phyloP scores from a whole-genome alignment of 2,797 vertebrate species.

The Cyclopterus lumpus region DNA sequence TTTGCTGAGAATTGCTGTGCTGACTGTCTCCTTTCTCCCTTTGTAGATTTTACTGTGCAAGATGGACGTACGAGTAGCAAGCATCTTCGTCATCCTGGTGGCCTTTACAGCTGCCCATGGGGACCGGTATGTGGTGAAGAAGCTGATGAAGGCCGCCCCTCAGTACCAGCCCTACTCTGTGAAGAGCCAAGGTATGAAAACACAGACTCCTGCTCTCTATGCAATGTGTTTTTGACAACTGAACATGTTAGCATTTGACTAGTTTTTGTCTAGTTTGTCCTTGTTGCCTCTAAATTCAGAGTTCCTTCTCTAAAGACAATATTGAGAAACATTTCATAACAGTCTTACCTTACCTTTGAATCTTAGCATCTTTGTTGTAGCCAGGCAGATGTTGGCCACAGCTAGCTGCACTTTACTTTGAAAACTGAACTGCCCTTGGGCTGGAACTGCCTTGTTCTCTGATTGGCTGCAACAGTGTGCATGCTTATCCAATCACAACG shows the following conservation, averaged over 20 bases:
- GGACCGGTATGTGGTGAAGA: constrained; percentile 90
- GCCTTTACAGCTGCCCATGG: constrained; percentile 87
- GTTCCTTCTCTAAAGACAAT: constrained; percentile 4
- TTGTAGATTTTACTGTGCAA: constrained; percentile 83
- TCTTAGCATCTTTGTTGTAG: constrained; percentile 24
- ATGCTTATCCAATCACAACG: constrained; percentile 55
- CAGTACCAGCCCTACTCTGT: constrained; percentile 88
- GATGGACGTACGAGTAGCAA: constrained; percentile 89
- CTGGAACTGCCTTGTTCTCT: constrained; percentile 25
- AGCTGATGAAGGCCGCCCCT: constrained; percentile 86
- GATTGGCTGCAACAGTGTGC: constrained; percentile 68
- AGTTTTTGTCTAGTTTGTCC: background rate
- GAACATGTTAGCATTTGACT: background rate
- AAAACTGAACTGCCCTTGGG: constrained; percentile 56
- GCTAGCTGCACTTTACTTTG: constrained; percentile 52
- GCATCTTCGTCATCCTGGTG: constrained; percentile 85
- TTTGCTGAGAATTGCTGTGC: constrained; percentile 14
- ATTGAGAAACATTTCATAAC: background rate
- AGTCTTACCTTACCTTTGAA: constrained; percentile 25
- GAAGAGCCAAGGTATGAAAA: constrained; percentile 92
- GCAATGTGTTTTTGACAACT: background rate
- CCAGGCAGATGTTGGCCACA: constrained; percentile 28
- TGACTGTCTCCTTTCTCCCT: constrained; percentile 33
- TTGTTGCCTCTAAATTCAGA: background rate
- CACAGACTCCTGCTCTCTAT: background rate